Evolutionary conservation across 2,797 vertebrate genomes (phyloP).

Genomic region (Crenuchus spilurus): DNA sequence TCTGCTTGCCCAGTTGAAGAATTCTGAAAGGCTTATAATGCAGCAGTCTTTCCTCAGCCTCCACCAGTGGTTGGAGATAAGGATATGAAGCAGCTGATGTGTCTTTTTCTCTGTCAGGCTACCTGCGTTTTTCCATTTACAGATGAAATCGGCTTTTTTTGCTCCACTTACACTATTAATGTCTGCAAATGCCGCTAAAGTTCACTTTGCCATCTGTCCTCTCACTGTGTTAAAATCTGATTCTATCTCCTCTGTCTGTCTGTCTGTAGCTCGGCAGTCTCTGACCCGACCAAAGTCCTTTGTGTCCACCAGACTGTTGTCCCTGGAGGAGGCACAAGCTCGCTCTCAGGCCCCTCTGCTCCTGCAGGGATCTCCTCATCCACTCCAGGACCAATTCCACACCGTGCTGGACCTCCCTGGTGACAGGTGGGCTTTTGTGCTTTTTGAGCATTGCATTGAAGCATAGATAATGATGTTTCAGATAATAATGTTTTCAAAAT

Average conservation of each 20-base stretch:
- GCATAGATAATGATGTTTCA: too few species aligned
- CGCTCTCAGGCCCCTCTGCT: conserved; percentile 76
- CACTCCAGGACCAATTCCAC: conserved; percentile 61
- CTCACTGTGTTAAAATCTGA: neutral
- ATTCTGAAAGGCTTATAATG: neutral
- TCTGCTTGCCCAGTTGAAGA: conserved; percentile 11
- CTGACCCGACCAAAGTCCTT: conserved; percentile 82
- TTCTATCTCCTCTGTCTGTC: conserved; percentile 13
- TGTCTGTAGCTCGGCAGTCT: conserved; percentile 74
- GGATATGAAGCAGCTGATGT: conserved; percentile 6
- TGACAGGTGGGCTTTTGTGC: conserved; percentile 64
- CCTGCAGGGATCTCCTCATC: conserved; percentile 51
- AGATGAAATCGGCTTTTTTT: conserved; percentile 12
- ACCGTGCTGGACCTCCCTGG: conserved; percentile 66
- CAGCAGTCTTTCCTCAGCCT: neutral
- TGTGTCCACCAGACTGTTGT: conserved; percentile 77
- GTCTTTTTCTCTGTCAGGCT: neutral
- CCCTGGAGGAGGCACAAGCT: conserved; percentile 83
- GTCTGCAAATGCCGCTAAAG: neutral
- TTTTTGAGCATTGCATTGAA: neutral
- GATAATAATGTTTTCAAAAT: too few species aligned
- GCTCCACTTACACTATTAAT: neutral
- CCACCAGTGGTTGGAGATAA: neutral
- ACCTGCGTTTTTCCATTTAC: conserved; percentile 5
- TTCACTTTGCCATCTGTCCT: neutral